Evolutionary conservation across 2,797 vertebrate species (phyloP), one percentile per base, ranked within the genome.

Genomic region (Halcyon leucocephala): DNA sequence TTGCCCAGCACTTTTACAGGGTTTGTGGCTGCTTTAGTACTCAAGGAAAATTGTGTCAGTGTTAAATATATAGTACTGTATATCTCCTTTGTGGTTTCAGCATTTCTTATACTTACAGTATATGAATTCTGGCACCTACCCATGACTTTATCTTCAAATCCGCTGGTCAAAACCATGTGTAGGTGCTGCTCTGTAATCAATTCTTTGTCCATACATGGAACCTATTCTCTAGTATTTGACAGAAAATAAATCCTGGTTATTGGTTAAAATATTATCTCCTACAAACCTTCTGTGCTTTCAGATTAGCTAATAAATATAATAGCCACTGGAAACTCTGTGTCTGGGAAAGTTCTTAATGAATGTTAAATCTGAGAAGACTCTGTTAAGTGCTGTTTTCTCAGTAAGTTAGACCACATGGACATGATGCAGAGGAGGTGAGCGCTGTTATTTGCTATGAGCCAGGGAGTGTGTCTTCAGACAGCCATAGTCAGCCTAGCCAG

Each of bases 241-340:
- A 83, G 46, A 71, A 82, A 83, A 73, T 58, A 22, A 74, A 35
- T 86, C 29, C 55, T 82, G 33, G 58, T 66, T 58, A 58, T 58
- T 82, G 41, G 37, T 52, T 82, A 58, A 93, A 86, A 76, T 37
- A 62, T 4, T 29, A 52, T 62, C 90, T 93, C 33, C 8, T 82
- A 13, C 35, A 58, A 31, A 29, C 49, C 14, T 22, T 74, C 3
- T 77, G 24, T 88, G 58, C 71, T 94, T 87, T 90, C 66, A 72
- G 52, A 44, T 90, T 72, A 64, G 86, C 67, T 85, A 90, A 94
- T 94, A 93, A 96, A 97, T 62, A 60, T 29, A n/a, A 44, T 80
- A 67, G n/a, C 46, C 17, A 46, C 60, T 62, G 52, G 66, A 83
- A 91, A 79, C 71, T 62, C n/a, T 31, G 18, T 83, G 33, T 90